Percentiles rank a stretch among this genome's conserved stretches.
These are phyloP conservation scores for Volucella zonaria DNA, from an alignment of 2,888 invertebrate species.

Conservation along the genomic window DNA sequence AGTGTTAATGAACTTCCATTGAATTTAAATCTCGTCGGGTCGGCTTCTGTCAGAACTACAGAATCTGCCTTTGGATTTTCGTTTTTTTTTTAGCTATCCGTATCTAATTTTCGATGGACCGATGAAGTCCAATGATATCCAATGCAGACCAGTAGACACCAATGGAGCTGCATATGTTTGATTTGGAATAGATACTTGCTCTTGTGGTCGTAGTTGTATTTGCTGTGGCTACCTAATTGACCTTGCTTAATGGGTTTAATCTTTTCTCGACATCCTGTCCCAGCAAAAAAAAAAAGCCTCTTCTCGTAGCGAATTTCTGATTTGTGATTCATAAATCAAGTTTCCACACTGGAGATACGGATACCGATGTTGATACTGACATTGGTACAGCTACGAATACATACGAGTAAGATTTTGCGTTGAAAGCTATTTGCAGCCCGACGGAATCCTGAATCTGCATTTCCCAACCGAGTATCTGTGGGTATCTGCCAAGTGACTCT, in stretches of 20 bases:
- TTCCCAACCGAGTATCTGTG: slow-evolving; percentile 1
- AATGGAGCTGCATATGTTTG: slow-evolving; percentile 14
- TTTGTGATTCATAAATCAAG: slow-evolving; percentile 55
- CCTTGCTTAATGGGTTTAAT: slow-evolving; percentile 52
- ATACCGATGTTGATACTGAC: background rate
- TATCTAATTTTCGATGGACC: slow-evolving; percentile 22
- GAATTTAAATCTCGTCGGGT: slow-evolving; percentile 37
- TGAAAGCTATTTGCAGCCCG: slow-evolving; percentile 38
- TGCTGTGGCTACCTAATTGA: slow-evolving; percentile 56
- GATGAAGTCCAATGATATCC: too few species aligned
- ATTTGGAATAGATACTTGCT: slow-evolving; percentile 14
- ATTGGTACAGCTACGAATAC: background rate
- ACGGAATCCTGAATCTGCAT: background rate
- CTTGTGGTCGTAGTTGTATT: background rate
- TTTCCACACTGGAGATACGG: slow-evolving; percentile 10
- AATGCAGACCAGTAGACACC: too few species aligned
- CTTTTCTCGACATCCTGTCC: slow-evolving; percentile 1
- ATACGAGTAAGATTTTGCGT: slow-evolving; percentile 7
- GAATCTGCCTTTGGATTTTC: background rate
- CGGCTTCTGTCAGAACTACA: background rate
- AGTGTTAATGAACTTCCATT: slow-evolving; percentile 67
- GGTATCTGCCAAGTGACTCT: slow-evolving; percentile 11
- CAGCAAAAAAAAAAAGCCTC: background rate
- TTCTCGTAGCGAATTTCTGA: slow-evolving; percentile 19
- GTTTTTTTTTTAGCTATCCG: slow-evolving; percentile 4